These are phyloP conservation scores for Ellobium chinense DNA, from an alignment of 2,888 invertebrate species.

Conservation along the genomic window DNA sequence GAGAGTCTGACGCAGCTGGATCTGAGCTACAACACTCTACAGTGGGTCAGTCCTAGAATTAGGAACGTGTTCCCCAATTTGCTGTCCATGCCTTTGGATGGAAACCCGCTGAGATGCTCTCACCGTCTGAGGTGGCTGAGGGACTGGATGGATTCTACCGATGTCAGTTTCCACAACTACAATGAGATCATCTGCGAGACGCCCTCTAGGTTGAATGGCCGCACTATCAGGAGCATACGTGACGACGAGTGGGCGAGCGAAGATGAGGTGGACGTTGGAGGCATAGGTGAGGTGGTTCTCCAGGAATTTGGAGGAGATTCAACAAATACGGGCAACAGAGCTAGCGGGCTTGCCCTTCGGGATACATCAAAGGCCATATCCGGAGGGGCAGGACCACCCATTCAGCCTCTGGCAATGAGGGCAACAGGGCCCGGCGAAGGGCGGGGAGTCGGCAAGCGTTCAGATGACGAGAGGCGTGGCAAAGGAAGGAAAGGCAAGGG, in stretches of 20 bases:
- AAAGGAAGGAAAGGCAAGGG: constrained; percentile 8
- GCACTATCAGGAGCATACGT: constrained; percentile 59
- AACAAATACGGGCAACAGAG: too few relatives aligned
- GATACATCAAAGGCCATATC: neutral
- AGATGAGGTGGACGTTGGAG: constrained; percentile 2
- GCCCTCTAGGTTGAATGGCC: constrained; percentile 69
- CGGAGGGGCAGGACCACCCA: neutral
- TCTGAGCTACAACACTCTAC: constrained; percentile 84
- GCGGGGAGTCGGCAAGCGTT: constrained; percentile 40
- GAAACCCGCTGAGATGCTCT: constrained; percentile 86
- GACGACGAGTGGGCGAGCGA: constrained; percentile 28
- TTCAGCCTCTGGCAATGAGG: neutral
- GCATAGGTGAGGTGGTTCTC: neutral
- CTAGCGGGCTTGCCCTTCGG: neutral
- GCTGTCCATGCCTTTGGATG: constrained; percentile 84
- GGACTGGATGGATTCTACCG: constrained; percentile 82
- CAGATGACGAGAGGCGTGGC: constrained; percentile 49
- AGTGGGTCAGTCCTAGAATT: constrained; percentile 85
- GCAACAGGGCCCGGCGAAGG: constrained; percentile 39
- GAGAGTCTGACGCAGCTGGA: constrained; percentile 81
- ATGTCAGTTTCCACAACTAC: constrained; percentile 77
- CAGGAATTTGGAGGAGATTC: too few relatives aligned
- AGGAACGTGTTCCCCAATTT: constrained; percentile 86
- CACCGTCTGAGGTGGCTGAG: constrained; percentile 76
- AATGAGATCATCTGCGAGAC: constrained; percentile 79